Evolutionary conservation across 2,113 vertebrate species (phyloP).

Genomic region (Podarcis cretensis): DNA sequence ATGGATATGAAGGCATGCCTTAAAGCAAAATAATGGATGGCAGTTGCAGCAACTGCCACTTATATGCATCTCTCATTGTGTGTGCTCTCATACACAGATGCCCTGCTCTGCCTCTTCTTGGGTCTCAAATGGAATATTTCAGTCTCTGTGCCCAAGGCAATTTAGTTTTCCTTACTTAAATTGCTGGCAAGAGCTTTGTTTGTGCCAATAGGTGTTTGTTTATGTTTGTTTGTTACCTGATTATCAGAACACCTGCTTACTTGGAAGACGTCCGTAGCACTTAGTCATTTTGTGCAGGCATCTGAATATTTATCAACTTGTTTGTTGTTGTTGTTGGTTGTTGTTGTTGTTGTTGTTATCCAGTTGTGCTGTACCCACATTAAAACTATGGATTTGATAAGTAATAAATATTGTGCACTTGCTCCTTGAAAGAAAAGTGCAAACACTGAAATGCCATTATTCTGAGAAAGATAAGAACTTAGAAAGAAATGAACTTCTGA

Average conservation of each 20-base stretch:
- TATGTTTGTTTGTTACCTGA: background rate
- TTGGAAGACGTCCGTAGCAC: slow-evolving; percentile 8
- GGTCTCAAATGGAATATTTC: background rate
- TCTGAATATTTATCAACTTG: background rate
- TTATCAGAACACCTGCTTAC: background rate
- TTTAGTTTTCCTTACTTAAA: background rate
- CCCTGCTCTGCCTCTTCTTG: background rate
- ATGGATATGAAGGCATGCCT: background rate
- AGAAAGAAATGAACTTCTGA: background rate
- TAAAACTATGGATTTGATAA: background rate
- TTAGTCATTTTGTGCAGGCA: background rate
- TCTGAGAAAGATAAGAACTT: background rate
- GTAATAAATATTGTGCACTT: background rate
- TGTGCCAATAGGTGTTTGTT: background rate
- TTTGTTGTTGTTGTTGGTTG: background rate
- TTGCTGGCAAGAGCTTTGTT: background rate
- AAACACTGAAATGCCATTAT: background rate
- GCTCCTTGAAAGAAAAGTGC: background rate
- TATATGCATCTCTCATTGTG: background rate
- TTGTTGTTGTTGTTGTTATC: background rate
- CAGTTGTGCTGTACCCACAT: background rate
- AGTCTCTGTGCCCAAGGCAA: background rate
- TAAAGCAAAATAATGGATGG: background rate
- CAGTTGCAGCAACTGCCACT: background rate
- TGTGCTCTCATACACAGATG: background rate